phyloP scores from a whole-genome alignment of 2,113 vertebrate genomes.

The Scartelaos histophorus region DNA sequence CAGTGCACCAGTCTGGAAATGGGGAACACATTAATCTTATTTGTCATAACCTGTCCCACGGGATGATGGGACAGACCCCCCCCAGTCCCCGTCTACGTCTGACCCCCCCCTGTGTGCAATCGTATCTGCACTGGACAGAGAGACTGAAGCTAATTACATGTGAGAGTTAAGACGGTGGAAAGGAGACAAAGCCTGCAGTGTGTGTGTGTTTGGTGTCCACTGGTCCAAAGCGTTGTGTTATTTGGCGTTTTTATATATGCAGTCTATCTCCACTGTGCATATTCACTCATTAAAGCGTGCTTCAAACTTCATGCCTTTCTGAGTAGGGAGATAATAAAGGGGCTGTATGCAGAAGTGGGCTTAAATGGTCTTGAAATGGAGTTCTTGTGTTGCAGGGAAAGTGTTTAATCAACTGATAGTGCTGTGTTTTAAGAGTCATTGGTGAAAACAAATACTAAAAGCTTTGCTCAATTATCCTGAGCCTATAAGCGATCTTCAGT shows the following conservation, averaged over 20 bases:
- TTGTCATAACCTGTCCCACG: conserved; percentile 76
- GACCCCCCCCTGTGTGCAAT: conserved; percentile 69
- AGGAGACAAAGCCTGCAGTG: conserved; percentile 62
- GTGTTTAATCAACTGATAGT: not conserved
- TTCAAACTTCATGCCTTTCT: conserved; percentile 12
- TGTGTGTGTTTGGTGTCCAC: conserved; percentile 20
- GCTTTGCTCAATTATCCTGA: not conserved
- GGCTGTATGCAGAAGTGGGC: not conserved
- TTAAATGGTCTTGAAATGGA: not conserved
- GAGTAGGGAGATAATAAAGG: conserved; percentile 4
- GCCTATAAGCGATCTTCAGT: not conserved
- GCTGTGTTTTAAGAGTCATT: not conserved
- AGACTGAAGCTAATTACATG: conserved; percentile 75
- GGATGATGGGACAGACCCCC: conserved; percentile 54
- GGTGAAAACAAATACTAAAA: not conserved
- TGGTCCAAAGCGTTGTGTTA: conserved; percentile 40
- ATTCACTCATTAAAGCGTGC: conserved; percentile 47
- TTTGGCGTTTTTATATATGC: conserved; percentile 47
- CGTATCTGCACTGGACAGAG: conserved; percentile 68
- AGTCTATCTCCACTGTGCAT: conserved; percentile 47
- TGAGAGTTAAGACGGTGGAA: conserved; percentile 72
- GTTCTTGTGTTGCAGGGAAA: not conserved
- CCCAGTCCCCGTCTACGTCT: conserved; percentile 25
- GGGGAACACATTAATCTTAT: conserved; percentile 78
- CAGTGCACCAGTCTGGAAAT: conserved; percentile 76